Evolutionary conservation across 2,888 invertebrate genomes (phyloP).

Genomic region (Meteorus cinctellus): DNA sequence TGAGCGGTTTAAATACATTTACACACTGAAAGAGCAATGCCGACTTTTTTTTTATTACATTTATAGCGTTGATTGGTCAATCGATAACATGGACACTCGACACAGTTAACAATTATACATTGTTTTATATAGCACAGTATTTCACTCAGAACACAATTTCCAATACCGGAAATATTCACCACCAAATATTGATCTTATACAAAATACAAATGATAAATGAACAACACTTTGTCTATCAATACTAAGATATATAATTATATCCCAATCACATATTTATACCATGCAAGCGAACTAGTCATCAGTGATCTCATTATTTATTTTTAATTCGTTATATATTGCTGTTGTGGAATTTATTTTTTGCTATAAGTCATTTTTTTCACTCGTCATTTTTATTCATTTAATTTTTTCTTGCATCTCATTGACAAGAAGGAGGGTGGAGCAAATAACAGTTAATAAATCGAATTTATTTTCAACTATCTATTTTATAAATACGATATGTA

Average conservation of each 20-base stretch:
- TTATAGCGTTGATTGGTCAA: constrained; percentile 18
- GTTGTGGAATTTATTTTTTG: too few species aligned
- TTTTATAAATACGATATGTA: constrained; percentile 27
- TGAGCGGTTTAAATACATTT: too few species aligned
- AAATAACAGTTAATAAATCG: constrained; percentile 20
- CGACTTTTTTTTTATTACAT: constrained; percentile 11
- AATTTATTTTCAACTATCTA: constrained; percentile 29
- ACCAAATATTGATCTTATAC: neutral
- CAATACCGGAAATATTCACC: neutral
- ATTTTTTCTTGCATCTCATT: neutral
- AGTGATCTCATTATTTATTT: neutral
- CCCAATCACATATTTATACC: neutral
- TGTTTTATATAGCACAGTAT: neutral
- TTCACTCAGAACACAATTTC: neutral
- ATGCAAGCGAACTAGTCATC: neutral
- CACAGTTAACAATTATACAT: constrained; percentile 19
- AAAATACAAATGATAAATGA: constrained; percentile 20
- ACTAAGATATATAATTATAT: neutral
- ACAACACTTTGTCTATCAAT: constrained; percentile 2
- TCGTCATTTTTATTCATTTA: neutral
- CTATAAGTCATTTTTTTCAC: too few species aligned
- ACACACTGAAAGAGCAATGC: too few species aligned
- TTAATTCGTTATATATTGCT: neutral
- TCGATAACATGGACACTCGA: constrained; percentile 1
- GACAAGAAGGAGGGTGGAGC: neutral